phyloP scores from a whole-genome alignment of 2,888 invertebrate genomes.

The Yponomeuta plumbellus region DNA sequence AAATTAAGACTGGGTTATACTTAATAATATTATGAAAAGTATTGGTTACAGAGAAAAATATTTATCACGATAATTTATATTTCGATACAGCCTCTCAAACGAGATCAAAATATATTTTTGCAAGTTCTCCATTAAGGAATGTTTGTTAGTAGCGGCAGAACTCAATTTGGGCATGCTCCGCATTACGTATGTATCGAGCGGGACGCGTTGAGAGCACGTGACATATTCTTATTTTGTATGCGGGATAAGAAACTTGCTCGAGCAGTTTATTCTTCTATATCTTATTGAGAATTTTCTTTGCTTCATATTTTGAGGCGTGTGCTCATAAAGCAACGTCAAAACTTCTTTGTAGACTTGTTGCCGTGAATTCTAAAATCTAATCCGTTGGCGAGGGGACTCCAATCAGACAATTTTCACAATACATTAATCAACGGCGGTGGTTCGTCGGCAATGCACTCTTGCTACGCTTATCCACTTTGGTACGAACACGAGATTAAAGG shows the following conservation, averaged over 20 bases:
- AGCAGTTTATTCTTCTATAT: slow-evolving; percentile 30
- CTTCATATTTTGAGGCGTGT: slow-evolving; percentile 22
- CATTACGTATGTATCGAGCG: slow-evolving; percentile 32
- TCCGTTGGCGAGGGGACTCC: neutral
- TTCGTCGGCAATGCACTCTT: slow-evolving; percentile 64
- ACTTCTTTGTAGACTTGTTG: neutral
- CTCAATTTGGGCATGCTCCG: slow-evolving; percentile 25
- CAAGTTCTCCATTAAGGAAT: neutral
- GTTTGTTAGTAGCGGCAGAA: slow-evolving; percentile 16
- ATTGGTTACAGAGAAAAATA: no score
- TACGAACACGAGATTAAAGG: slow-evolving; percentile 75
- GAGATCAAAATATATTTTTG: no score
- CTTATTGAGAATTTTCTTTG: slow-evolving; percentile 29
- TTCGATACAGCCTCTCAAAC: no score
- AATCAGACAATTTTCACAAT: slow-evolving; percentile 39
- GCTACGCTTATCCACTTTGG: slow-evolving; percentile 73
- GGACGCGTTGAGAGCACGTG: slow-evolving; percentile 26
- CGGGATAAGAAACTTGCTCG: slow-evolving; percentile 31
- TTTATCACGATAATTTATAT: no score
- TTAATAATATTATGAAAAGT: no score
- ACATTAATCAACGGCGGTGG: slow-evolving; percentile 25
- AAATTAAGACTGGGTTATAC: no score
- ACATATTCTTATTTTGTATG: slow-evolving; percentile 32
- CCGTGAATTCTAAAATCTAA: neutral
- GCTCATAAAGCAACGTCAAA: slow-evolving; percentile 16